These are phyloP conservation scores for Julus scanicus DNA, from an alignment of 2,888 invertebrate genomes.

Conservation along the genomic window DNA sequence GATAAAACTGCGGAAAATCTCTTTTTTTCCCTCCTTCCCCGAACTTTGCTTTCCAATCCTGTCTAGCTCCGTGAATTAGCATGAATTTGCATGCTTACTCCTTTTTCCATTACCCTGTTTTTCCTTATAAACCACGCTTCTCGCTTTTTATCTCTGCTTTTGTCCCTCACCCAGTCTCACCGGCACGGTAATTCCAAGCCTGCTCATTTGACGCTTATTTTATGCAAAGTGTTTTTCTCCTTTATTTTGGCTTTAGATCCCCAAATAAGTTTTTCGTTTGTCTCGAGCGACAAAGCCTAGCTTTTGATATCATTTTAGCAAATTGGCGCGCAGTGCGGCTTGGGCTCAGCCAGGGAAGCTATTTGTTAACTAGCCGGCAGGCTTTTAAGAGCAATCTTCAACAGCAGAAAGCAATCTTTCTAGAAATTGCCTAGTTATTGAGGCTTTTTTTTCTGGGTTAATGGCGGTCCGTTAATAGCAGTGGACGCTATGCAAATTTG, in stretches of 20 bases:
- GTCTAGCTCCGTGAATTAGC: background rate
- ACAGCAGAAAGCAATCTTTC: too few relatives aligned
- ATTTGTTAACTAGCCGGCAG: background rate
- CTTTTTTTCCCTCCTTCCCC: background rate
- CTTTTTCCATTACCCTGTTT: slow-evolving; percentile 21
- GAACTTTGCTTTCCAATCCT: background rate
- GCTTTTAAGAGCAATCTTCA: background rate
- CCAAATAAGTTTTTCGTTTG: slow-evolving; percentile 27
- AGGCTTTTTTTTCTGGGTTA: too few relatives aligned
- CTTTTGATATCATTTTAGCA: background rate
- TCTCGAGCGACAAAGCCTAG: background rate
- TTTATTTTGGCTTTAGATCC: background rate
- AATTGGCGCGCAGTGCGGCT: background rate
- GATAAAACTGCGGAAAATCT: slow-evolving; percentile 11
- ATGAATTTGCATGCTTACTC: slow-evolving; percentile 33
- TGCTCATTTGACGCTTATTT: slow-evolving; percentile 1
- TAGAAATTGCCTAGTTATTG: too few relatives aligned
- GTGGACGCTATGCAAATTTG: too few relatives aligned
- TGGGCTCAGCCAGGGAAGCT: background rate
- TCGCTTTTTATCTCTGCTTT: slow-evolving; percentile 6
- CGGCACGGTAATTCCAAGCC: slow-evolving; percentile 3
- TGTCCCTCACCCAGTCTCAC: background rate
- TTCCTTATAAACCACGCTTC: background rate
- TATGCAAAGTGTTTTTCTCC: background rate
- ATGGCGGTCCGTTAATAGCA: too few relatives aligned